These are phyloP conservation scores for Lepeophtheirus nordmannii DNA, from an alignment of 2,888 invertebrate genomes.

Conservation along the genomic window DNA sequence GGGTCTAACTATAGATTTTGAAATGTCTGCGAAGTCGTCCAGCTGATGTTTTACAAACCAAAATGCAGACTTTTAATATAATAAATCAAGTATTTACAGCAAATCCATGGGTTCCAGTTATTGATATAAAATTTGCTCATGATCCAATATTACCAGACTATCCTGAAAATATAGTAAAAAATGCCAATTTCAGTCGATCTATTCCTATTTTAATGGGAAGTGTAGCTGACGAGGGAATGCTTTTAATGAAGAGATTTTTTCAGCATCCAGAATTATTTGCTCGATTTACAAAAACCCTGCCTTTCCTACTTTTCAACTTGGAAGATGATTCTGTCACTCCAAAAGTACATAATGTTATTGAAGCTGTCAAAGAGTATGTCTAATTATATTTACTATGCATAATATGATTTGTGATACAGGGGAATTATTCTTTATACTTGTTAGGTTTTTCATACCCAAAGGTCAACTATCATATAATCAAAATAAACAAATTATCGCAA, in stretches of 20 bases:
- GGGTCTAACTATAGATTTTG: neutral
- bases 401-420: neutral
- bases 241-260: neutral
- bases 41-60: neutral
- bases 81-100: neutral
- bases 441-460: neutral
- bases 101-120: neutral
- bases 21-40: neutral
- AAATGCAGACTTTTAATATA: neutral
- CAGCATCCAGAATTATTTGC: neutral
- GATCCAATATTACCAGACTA: neutral
- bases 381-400: neutral
- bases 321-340: neutral
- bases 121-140: neutral
- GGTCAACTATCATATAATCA: neutral
- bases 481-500: neutral
- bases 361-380: neutral
- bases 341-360: neutral
- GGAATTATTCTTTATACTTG: neutral
- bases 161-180: neutral
- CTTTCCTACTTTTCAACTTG: neutral
- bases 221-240: neutral
- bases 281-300: neutral
- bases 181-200: neutral
- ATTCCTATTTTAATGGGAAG: neutral